A percentile compares a stretch with the other conserved stretches of the same genome.
Evolutionary conservation across 2,113 vertebrate species (phyloP).

Genomic region (Rissa tridactyla): DNA sequence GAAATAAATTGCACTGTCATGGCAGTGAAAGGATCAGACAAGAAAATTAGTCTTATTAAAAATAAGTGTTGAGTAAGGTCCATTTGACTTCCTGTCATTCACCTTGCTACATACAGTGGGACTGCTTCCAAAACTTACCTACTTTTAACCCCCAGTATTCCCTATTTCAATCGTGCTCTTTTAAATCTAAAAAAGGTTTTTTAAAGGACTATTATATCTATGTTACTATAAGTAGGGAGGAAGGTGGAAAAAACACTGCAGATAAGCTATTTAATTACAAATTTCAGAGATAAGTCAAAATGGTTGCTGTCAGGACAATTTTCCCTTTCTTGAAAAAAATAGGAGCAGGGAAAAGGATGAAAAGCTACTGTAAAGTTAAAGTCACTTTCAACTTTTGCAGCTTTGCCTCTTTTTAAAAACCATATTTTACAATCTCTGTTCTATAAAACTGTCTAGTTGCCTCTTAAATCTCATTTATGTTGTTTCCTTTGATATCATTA

Average conservation of each 20-base stretch:
- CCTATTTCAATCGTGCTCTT: not conserved
- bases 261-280: not conserved
- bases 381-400: not conserved
- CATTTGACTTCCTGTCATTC: not conserved
- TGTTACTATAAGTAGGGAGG: not conserved
- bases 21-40: not conserved
- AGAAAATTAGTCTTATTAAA: constrained; percentile 30
- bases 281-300: not conserved
- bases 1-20: constrained; percentile 26
- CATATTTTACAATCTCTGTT: constrained; percentile 9
- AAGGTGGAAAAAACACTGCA: not conserved
- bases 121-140: not conserved
- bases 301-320: not conserved
- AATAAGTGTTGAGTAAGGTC: not conserved
- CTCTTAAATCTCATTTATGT: constrained; percentile 47
- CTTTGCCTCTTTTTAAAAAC: not conserved
- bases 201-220: not conserved
- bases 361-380: constrained; percentile 22
- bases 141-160: not conserved
- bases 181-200: not conserved
- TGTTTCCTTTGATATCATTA: constrained; percentile 31
- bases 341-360: not conserved
- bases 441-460: constrained; percentile 42
- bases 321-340: not conserved
- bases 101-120: not conserved